Conservation (phyloP, 2,113 vertebrate species). For the Ailurus styani region DNA sequence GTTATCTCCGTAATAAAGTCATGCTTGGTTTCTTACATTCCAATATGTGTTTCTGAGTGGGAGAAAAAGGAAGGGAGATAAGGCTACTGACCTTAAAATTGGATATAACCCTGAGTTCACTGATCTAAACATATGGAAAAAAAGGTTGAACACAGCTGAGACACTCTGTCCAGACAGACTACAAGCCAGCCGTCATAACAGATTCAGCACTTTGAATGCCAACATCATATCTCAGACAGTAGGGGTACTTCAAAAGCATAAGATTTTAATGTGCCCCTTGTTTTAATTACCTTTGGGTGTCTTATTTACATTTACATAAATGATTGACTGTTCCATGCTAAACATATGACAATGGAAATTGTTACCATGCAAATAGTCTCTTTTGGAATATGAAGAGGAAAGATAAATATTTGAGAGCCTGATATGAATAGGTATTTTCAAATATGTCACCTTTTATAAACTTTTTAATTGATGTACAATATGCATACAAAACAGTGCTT, state of each 20-base stretch:
- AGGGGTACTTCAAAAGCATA: neutral
- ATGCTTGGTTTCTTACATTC: conserved; percentile 26
- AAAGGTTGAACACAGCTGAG: neutral
- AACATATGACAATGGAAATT: conserved; percentile 15
- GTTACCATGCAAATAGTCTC: neutral
- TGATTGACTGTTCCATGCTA: neutral
- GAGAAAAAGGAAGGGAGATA: neutral
- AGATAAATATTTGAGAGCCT: conserved; percentile 35
- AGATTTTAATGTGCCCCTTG: neutral
- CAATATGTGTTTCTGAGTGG: neutral
- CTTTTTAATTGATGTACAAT: neutral
- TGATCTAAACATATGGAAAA: neutral
- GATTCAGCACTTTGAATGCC: neutral
- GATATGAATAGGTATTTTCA: conserved; percentile 24
- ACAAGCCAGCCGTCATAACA: neutral
- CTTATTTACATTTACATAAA: neutral
- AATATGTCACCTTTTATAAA: neutral
- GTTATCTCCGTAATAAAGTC: neutral
- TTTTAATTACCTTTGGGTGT: conserved; percentile 31
- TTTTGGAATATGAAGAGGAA: neutral
- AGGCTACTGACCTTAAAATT: conserved; percentile 39
- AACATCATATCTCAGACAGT: neutral
- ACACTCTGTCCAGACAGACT: neutral
- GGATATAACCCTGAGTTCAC: neutral
- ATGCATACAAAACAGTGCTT: neutral